Evolutionary conservation across 2,888 invertebrate species (phyloP).

Genomic region (Acanthacorydalis orientalis): DNA sequence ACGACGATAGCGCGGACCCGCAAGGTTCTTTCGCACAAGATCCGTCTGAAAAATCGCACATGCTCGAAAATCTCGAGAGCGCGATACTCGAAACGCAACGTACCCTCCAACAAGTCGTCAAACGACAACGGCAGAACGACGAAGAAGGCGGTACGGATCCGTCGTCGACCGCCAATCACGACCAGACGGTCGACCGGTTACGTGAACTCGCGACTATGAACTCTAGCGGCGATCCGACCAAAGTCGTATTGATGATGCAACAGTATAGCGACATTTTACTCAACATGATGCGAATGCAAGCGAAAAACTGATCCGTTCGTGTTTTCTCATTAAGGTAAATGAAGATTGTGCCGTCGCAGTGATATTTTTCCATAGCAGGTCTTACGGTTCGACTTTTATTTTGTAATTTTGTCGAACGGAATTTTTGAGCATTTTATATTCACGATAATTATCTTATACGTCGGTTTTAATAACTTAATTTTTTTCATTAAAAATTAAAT

Average conservation of each 20-base stretch:
- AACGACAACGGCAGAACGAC: constrained; percentile 20
- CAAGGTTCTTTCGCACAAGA: constrained; percentile 5
- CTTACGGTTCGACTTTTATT: too few relatives aligned
- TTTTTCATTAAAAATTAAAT: too few relatives aligned
- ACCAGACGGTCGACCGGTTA: constrained; percentile 30
- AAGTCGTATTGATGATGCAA: constrained; percentile 39
- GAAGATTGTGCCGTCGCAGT: too few relatives aligned
- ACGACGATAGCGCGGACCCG: constrained; percentile 11
- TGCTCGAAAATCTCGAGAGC: constrained; percentile 35
- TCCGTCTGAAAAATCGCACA: constrained; percentile 21
- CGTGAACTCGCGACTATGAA: constrained; percentile 22
- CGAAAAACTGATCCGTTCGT: constrained; percentile 1
- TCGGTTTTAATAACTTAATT: too few relatives aligned
- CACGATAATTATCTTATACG: too few relatives aligned
- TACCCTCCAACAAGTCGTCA: constrained; percentile 32
- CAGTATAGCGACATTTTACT: constrained; percentile 42
- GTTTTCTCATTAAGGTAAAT: too few relatives aligned
- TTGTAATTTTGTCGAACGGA: too few relatives aligned
- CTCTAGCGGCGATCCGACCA: constrained; percentile 25
- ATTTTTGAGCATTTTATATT: too few relatives aligned
- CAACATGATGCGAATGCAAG: constrained; percentile 35
- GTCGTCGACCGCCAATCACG: constrained; percentile 26
- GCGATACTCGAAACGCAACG: constrained; percentile 41
- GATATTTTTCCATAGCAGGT: too few relatives aligned
- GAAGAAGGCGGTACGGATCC: constrained; percentile 15